Base-by-base conservation (phyloP, 2,888 invertebrate species). In the Ectobius pallidus region DNA sequence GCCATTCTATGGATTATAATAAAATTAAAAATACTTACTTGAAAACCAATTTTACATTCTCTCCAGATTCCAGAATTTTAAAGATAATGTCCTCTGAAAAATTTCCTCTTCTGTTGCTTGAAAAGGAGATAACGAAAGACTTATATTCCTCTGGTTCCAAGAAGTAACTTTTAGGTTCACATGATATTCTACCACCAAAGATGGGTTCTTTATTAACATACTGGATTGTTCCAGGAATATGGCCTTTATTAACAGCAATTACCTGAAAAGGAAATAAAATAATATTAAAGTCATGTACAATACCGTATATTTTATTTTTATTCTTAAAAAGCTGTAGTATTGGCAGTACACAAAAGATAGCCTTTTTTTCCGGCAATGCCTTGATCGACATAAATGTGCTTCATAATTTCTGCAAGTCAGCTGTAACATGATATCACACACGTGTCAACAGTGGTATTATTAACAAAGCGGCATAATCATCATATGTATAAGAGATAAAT, bases 21-120 rank as follows among this genome's bases (percentile, higher is more conserved):
- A 11, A 49, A 20, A 58, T n/a, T n/a, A n/a, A n/a, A n/a, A n/a
- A n/a, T 34, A 68, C 71, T 73, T 70, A 74, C 69, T 69, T 71
- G 9, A 71, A 49, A 20, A 46, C 14, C n/a, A 71, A 32, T 58
- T 44, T 69, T 2, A 52, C 78, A 4, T 85, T 79, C 72, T 90
- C 87, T 70, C 82, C 80, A 0, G 90, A 88, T 77, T 89, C 89
- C n/a, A 85, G 84, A 72, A 90, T 85, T 1, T 79, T 72, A 79
- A 90, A 90, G 75, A 86, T 83, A 1, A 90, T 80, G 80, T 86
- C 87, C 81, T 90, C 90, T 68, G 89, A 83, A 78, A 88, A 90
- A 11, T 86, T 84, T 52, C 90, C 90, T 77, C 87, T 87, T 30
- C 85, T 85, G 9, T 85, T 84, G 69, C 89, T 88, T 27, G 82